Evolutionary conservation across 2,888 invertebrate genomes (phyloP).

Genomic region (Timema podura): DNA sequence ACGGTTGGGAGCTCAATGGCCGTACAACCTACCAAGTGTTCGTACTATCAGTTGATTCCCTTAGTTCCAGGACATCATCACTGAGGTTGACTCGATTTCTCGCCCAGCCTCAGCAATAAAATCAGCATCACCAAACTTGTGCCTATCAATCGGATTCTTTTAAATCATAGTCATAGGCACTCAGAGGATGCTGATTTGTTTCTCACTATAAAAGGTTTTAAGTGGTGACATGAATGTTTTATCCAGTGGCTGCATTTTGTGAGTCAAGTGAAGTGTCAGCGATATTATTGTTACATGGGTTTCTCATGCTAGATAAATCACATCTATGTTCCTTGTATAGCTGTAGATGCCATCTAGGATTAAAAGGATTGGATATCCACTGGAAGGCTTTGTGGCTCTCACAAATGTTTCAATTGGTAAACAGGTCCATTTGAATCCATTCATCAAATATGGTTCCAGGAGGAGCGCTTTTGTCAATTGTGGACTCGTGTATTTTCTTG

Average conservation of each 20-base stretch:
- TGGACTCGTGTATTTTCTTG: constrained; percentile 4
- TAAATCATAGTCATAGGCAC: no score
- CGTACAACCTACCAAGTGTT: neutral
- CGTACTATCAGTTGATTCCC: no score
- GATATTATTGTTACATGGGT: neutral
- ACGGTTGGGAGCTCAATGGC: neutral
- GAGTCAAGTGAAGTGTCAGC: neutral
- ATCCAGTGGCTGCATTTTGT: neutral
- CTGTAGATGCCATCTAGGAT: neutral
- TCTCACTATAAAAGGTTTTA: neutral
- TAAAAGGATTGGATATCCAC: neutral
- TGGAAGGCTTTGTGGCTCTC: neutral
- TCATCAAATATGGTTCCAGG: constrained; percentile 1
- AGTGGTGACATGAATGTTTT: constrained; percentile 2
- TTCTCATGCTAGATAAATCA: neutral
- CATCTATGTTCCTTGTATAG: neutral
- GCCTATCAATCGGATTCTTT: neutral
- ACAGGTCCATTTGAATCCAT: constrained; percentile 8
- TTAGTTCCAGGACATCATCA: no score
- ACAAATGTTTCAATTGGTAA: neutral
- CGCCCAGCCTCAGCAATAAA: constrained; percentile 4
- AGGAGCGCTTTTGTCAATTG: neutral
- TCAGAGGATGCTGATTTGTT: neutral
- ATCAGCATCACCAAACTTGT: neutral
- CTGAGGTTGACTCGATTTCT: neutral